Percentiles rank a stretch among this genome's conserved stretches.
Conservation (phyloP, 2,888 invertebrate species). For the Xylocampa areola region DNA sequence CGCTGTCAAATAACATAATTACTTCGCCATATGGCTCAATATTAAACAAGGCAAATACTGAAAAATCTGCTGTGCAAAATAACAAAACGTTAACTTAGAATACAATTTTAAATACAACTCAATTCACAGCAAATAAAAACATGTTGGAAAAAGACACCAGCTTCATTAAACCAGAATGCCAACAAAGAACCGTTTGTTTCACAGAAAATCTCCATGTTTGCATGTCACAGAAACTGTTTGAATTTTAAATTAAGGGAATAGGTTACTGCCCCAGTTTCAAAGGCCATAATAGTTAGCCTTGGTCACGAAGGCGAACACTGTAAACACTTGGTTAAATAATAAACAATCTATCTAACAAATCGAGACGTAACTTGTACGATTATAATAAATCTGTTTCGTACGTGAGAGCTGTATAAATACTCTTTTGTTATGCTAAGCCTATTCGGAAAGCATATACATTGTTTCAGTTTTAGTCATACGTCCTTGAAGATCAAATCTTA, state of each 20-base stretch:
- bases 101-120: no score
- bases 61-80: constrained; percentile 2
- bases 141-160: constrained; percentile 19
- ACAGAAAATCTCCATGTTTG: constrained; percentile 60
- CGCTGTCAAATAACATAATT: constrained; percentile 4
- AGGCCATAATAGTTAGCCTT: constrained; percentile 65
- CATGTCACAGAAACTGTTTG: constrained; percentile 65
- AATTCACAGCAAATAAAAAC: constrained; percentile 1
- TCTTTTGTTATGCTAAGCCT: constrained; percentile 31
- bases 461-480: constrained; percentile 18
- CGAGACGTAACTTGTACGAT: constrained; percentile 21
- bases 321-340: constrained; percentile 43
- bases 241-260: constrained; percentile 75
- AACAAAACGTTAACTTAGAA: constrained; percentile 11
- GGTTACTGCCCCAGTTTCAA: constrained; percentile 72
- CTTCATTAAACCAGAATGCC: constrained; percentile 48
- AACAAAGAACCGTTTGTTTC: constrained; percentile 60
- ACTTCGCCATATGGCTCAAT: not conserved
- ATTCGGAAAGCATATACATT: constrained; percentile 32
- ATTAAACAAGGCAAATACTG: not conserved
- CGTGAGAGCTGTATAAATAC: constrained; percentile 38
- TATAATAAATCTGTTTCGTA: constrained; percentile 34
- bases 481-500: constrained; percentile 31
- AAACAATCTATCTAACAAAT: constrained; percentile 41
- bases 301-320: constrained; percentile 59